Evolutionary conservation across 2,888 invertebrate genomes (phyloP), one percentile per base, ranked within the genome.

Genomic region (Allacma fusca): DNA sequence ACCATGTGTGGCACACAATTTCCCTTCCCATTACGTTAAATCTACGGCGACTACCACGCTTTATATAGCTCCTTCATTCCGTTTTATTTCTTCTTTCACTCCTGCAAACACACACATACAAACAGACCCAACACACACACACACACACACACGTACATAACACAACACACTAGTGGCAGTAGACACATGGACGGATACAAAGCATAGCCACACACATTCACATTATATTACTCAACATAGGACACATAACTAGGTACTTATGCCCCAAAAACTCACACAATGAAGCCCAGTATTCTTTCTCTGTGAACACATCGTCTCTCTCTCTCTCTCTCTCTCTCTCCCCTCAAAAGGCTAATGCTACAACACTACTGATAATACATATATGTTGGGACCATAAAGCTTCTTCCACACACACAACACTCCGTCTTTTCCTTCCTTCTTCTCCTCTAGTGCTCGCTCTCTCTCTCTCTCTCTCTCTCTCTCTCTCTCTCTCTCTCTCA

Each of bases 1-100:
- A 67, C 67, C 67, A 67, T 67, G 67, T 67, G 67, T 67, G 67
- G 67, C 67, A 67, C 29, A 67, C 67, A 21, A 67, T 67, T 67
- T 67, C 67, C 29, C 34, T 67, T 34, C 67, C 67, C 28, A 29
- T 67, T 29, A 67, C n/a, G 28, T 67, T 29, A 67, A 64, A 67
- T 29, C 67, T 67, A 67, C 26, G 67, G 34, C 67, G 29, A 67
- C 28, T 34, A 67, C 67, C 67, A 67, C 67, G 29, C 29, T 34
- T 29, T 29, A 34, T 67, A 67, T 23, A 67, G 67, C 67, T 67
- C n/a, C 29, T 67, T 67, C 67, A 67, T 67, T 19, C 29, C 29
- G 26, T 67, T 67, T 67, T 67, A 67, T 67, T 67, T 67, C 34
- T 29, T 67, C 67, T 29, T 67, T 67, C 29, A 67, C 67, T 67